Percentiles rank a stretch among this genome's conserved stretches.
Evolutionary conservation across 1,140 invertebrate genomes (phyloP).

Genomic region (Zaprionus capensis): DNA sequence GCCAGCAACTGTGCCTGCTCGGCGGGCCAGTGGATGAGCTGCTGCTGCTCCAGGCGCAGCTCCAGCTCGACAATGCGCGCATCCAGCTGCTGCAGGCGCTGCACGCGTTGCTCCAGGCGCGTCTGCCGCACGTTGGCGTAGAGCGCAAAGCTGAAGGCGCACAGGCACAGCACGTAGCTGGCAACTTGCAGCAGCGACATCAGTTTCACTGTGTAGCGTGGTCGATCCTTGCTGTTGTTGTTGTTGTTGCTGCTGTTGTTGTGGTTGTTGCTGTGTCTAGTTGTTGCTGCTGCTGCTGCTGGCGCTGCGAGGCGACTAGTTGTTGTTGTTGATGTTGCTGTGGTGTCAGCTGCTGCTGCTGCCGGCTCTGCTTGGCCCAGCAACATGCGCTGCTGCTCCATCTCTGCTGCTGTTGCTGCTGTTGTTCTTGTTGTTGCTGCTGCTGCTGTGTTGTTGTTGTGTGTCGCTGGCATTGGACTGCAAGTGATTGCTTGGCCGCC

Average conservation of each 20-base stretch:
- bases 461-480: conserved; percentile 65
- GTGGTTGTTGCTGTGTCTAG: conserved; percentile 22
- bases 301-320: conserved; percentile 68
- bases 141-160: conserved; percentile 77
- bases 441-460: conserved; percentile 53
- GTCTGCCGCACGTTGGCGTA: conserved; percentile 78
- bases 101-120: conserved; percentile 71
- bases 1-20: conserved; percentile 54
- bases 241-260: conserved; percentile 22
- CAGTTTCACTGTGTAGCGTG: conserved; percentile 57
- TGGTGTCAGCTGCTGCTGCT: conserved; percentile 26
- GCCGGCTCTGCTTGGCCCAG: conserved; percentile 48
- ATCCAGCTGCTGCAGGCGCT: conserved; percentile 75
- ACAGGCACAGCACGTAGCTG: conserved; percentile 79
- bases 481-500: conserved; percentile 50
- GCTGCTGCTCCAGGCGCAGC: conserved; percentile 69
- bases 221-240: conserved; percentile 50
- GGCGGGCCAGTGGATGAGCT: conserved; percentile 66
- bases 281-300: conserved; percentile 23
- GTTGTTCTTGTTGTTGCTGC: conserved; percentile 18
- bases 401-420: conserved; percentile 35
- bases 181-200: conserved; percentile 74
- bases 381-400: conserved; percentile 58
- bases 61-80: conserved; percentile 79
- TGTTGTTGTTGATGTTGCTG: conserved; percentile 18